Base-by-base conservation (phyloP, 2,113 vertebrate genomes). In the Numenius arquata region DNA sequence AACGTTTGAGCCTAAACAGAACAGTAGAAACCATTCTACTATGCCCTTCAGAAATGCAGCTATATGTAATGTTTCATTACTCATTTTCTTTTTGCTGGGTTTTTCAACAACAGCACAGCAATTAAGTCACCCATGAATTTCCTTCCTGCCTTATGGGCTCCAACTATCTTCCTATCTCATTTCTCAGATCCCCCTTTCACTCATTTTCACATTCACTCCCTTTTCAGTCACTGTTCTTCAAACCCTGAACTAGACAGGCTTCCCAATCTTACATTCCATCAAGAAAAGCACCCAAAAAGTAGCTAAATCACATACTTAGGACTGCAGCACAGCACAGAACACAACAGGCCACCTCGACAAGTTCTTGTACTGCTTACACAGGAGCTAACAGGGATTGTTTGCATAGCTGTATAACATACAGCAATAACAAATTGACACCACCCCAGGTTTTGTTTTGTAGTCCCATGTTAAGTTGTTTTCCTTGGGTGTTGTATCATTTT, bases 1-100 rank as follows among this genome's bases (percentile, higher is more conserved):
- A 98, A 98, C 96, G 97, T 98, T 98, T 98, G 97, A 97, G 97
- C 97, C 98, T 98, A 98, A 98, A 98, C 97, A 98, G 98, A 97
- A 98, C 98, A 98, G 97, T 98, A 98, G 96, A 98, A 96, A 98
- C 97, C 97, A 98, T 98, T 98, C 98, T 97, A 98, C 97, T 98
- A 98, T 87, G 93, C 92, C 97, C 96, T 98, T 97, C 94, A 90
- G 96, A 97, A 98, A 97, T 71, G 93, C 40, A 97, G 91, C 89
- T 96, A 91, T 78, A 96, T 30, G 96, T 90, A 96, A 97, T 41
- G 96, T 89, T 97, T 98, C 94, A 98, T 93, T 94, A 97, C 90
- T 97, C 59, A 92, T 56, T 71, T 86, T 85, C 40, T 89, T 93
- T 91, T 71, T 65, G 45, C 19, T 83, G 80, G 32, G 48, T 63